Percentiles rank a stretch among this genome's conserved stretches.
Conservation (phyloP, 2,797 vertebrate species). For the Menidia menidia region DNA sequence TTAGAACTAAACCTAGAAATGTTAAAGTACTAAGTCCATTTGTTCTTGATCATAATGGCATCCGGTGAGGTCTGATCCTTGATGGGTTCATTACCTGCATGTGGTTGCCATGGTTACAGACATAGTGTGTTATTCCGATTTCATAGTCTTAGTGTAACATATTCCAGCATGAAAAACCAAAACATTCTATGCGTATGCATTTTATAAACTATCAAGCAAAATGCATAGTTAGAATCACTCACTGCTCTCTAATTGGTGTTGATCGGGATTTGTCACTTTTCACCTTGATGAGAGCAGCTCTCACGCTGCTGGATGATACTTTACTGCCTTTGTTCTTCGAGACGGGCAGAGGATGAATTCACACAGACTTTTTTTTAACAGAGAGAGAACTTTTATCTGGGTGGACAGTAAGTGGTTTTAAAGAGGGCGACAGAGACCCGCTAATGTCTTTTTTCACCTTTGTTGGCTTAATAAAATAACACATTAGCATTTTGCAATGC, state of each 20-base stretch:
- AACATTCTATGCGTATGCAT: no score
- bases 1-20: not conserved
- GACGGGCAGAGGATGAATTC: constrained; percentile 4
- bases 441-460: not conserved
- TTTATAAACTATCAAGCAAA: no score
- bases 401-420: constrained; percentile 14
- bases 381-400: constrained; percentile 15
- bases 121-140: no score
- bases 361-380: constrained; percentile 11
- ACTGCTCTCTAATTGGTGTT: constrained; percentile 22
- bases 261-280: constrained; percentile 41
- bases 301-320: constrained; percentile 17
- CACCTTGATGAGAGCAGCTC: constrained; percentile 44
- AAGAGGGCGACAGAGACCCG: not conserved
- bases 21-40: not conserved
- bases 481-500: not conserved
- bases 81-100: no score
- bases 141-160: no score
- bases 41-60: no score
- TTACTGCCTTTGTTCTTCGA: constrained; percentile 14
- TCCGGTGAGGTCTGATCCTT: no score
- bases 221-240: not conserved
- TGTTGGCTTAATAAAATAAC: constrained; percentile 6
- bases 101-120: no score
- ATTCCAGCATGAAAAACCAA: no score